Percentiles rank a stretch among this genome's conserved stretches.
Conservation (phyloP, 2,888 invertebrate species). For the Diadromus collaris region DNA sequence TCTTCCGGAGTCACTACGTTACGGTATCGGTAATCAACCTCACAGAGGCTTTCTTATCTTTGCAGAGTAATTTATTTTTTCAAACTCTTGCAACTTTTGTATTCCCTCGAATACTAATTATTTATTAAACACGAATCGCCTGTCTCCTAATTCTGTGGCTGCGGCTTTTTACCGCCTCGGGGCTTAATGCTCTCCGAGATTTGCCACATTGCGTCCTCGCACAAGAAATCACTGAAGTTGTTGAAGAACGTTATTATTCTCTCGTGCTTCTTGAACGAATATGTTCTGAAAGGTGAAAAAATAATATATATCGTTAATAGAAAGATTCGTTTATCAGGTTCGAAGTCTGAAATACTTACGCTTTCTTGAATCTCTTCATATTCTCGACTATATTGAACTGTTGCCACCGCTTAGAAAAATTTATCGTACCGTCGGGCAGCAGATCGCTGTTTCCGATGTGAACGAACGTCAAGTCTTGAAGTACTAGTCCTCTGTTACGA, state of each 20-base stretch:
- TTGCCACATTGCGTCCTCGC: slow-evolving; percentile 99
- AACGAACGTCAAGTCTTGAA: slow-evolving; percentile 99
- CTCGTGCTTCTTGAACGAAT: slow-evolving; percentile 96
- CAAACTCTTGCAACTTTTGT: slow-evolving; percentile 33
- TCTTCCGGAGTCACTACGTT: neutral
- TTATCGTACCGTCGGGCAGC: slow-evolving; percentile 92
- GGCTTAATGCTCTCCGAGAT: slow-evolving; percentile 98
- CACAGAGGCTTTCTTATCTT: slow-evolving; percentile 56
- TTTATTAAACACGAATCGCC: slow-evolving; percentile 29
- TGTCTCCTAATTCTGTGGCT: slow-evolving; percentile 73
- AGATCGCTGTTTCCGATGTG: slow-evolving; percentile 98
- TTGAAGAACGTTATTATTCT: slow-evolving; percentile 97
- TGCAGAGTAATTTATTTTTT: slow-evolving; percentile 28
- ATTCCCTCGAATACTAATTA: slow-evolving; percentile 39
- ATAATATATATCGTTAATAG: slow-evolving; percentile 26
- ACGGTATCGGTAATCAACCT: slow-evolving; percentile 45
- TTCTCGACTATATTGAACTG: slow-evolving; percentile 99
- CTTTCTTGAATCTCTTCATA: slow-evolving; percentile 98
- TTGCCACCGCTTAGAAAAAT: slow-evolving; percentile 99
- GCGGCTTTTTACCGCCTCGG: slow-evolving; percentile 84
- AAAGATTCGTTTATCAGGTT: neutral
- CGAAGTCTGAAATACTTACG: slow-evolving; percentile 83
- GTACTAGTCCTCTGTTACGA: slow-evolving; percentile 93
- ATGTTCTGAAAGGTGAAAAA: slow-evolving; percentile 85
- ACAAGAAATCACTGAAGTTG: slow-evolving; percentile 97